Evolutionary conservation across 2,888 invertebrate genomes (phyloP).

Genomic region (Leptinotarsa rubiginosa): DNA sequence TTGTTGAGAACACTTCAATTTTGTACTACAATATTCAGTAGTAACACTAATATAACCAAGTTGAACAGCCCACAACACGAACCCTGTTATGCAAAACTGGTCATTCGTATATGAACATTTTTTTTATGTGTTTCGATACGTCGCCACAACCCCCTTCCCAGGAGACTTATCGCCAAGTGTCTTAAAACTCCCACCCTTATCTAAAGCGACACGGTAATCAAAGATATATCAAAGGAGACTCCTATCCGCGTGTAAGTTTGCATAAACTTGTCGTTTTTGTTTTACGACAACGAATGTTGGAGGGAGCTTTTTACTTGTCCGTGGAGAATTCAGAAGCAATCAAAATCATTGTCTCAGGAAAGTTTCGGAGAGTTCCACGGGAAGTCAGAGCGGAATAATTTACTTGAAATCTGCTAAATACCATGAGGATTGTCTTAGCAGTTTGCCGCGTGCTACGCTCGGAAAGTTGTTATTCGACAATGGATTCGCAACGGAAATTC

Average conservation of each 20-base stretch:
- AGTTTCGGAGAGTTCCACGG: slow-evolving; percentile 54
- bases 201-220: slow-evolving; percentile 26
- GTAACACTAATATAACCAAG: too few species aligned
- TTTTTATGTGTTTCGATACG: too few species aligned
- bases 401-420: slow-evolving; percentile 61
- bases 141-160: too few species aligned
- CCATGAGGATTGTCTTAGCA: slow-evolving; percentile 60
- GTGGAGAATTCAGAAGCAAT: slow-evolving; percentile 58
- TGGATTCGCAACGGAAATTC: slow-evolving; percentile 39
- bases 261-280: slow-evolving; percentile 58
- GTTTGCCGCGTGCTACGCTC: slow-evolving; percentile 54
- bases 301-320: slow-evolving; percentile 56
- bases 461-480: slow-evolving; percentile 47
- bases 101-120: too few species aligned
- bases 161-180: background rate
- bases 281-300: slow-evolving; percentile 50
- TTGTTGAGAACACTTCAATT: too few species aligned
- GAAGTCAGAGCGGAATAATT: slow-evolving; percentile 58
- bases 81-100: too few species aligned
- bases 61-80: too few species aligned
- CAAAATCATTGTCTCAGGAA: slow-evolving; percentile 61
- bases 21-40: too few species aligned
- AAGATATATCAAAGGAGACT: slow-evolving; percentile 34
- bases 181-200: background rate
- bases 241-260: slow-evolving; percentile 49